These are phyloP conservation scores for Baronia brevicornis DNA, from an alignment of 2,888 invertebrate genomes.

Conservation along the genomic window DNA sequence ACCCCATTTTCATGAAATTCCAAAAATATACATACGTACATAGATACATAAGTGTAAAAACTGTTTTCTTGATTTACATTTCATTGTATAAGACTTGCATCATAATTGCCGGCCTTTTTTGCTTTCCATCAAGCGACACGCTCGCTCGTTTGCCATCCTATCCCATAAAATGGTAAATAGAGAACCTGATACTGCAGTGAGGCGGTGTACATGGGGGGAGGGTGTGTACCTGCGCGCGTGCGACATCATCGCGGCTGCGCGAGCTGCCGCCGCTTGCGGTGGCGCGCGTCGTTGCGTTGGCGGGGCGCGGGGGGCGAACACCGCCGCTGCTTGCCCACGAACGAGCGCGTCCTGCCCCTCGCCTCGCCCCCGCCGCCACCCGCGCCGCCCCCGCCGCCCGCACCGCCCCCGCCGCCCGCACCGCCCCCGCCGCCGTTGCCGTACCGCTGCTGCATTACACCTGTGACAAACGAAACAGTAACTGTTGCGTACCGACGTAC, in stretches of 20 bases:
- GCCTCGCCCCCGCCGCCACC: conserved; percentile 17
- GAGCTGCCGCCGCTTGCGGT: conserved; percentile 45
- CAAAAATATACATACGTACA: no score
- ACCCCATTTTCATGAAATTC: no score
- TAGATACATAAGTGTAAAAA: no score
- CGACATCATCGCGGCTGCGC: conserved; percentile 44
- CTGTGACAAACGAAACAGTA: no score
- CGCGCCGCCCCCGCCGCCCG: conserved; percentile 3
- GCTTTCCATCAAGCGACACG: no score
- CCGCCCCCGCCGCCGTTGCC: conserved; percentile 23
- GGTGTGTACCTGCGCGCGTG: conserved; percentile 12
- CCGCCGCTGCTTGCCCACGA: conserved; percentile 42
- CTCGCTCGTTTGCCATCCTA: no score
- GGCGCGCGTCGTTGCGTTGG: conserved; percentile 23
- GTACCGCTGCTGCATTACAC: conserved; percentile 55
- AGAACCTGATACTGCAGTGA: not conserved
- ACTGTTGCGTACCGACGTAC: no score
- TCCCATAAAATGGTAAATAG: not conserved
- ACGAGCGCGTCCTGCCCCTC: conserved; percentile 31
- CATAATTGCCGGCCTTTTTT: no score
- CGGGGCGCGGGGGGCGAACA: conserved; percentile 23
- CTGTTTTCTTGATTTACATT: no score
- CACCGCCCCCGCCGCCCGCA: conserved; percentile 10
- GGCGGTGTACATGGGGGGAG: conserved; percentile 8
- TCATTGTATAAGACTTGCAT: no score